Evolutionary conservation across 2,797 vertebrate species (phyloP).

Genomic region (Sphenopsis melanotis): DNA sequence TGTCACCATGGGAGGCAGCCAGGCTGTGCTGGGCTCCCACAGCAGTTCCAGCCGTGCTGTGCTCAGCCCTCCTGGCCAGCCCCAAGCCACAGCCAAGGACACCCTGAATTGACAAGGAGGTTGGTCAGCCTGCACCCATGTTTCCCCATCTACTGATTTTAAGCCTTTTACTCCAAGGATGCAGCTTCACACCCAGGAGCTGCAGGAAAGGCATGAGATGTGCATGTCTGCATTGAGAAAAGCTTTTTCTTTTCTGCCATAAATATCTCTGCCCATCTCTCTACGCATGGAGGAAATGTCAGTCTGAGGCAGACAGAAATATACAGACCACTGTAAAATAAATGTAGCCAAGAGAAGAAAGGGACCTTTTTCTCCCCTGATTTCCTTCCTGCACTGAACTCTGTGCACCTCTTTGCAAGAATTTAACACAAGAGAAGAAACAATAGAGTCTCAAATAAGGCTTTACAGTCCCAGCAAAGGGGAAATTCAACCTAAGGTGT

Average conservation of each 20-base stretch:
- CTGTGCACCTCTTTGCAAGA: neutral
- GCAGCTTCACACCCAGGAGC: neutral
- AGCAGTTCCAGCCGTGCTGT: neutral
- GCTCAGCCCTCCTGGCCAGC: neutral
- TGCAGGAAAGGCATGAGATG: neutral
- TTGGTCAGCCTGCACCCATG: neutral
- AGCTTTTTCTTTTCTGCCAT: neutral
- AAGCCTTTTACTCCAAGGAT: neutral
- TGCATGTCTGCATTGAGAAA: neutral
- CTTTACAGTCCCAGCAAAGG: neutral
- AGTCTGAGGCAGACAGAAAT: neutral
- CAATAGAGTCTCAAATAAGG: neutral
- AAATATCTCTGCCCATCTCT: neutral
- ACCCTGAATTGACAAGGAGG: neutral
- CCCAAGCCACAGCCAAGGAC: neutral
- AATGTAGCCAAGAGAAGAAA: neutral
- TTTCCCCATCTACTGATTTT: neutral
- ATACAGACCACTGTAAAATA: neutral
- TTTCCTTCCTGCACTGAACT: neutral
- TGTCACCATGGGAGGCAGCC: accelerated
- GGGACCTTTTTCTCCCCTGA: neutral
- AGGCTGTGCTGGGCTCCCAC: neutral
- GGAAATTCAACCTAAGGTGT: neutral
- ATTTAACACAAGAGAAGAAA: neutral
- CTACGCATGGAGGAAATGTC: neutral